Evolutionary conservation across 2,888 invertebrate species (phyloP).

Genomic region (Koerneria pararmatus): DNA sequence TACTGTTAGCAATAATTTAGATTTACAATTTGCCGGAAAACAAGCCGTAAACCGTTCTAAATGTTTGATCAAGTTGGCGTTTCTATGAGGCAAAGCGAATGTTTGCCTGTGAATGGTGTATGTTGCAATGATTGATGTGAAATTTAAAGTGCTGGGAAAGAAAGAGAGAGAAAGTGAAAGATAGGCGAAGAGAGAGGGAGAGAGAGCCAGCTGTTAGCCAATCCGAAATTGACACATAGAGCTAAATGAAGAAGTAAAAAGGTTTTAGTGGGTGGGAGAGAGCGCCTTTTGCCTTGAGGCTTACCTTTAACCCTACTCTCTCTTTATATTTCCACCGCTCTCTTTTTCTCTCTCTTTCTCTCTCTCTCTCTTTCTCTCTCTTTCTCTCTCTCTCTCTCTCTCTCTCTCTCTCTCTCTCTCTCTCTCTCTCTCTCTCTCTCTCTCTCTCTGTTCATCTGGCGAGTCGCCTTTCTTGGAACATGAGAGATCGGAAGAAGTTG

Average conservation of each 20-base stretch:
- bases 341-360: not conserved
- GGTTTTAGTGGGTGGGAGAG: slow-evolving; percentile 7
- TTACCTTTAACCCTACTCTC: not conserved
- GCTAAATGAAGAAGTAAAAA: not conserved
- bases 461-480: too few relatives aligned
- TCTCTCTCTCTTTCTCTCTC: not conserved
- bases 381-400: slow-evolving; percentile 4
- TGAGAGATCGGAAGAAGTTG: too few relatives aligned
- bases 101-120: too few relatives aligned
- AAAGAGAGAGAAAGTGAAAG: slow-evolving; percentile 3
- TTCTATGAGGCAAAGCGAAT: too few relatives aligned
- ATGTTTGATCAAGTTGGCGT: too few relatives aligned
- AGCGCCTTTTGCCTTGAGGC: not conserved
- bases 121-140: too few relatives aligned
- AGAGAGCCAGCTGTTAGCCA: not conserved
- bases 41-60: too few relatives aligned
- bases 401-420: slow-evolving; percentile 1
- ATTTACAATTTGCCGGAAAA: too few relatives aligned
- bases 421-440: slow-evolving; percentile 9
- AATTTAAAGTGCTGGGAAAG: too few relatives aligned
- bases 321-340: slow-evolving; percentile 1
- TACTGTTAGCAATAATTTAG: too few relatives aligned
- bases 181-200: not conserved
- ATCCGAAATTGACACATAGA: not conserved
- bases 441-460: too few relatives aligned